A percentile compares a stretch with the other conserved stretches of the same genome.
Conservation (phyloP, 2,797 vertebrate genomes). For the Onychomys arenicola region DNA sequence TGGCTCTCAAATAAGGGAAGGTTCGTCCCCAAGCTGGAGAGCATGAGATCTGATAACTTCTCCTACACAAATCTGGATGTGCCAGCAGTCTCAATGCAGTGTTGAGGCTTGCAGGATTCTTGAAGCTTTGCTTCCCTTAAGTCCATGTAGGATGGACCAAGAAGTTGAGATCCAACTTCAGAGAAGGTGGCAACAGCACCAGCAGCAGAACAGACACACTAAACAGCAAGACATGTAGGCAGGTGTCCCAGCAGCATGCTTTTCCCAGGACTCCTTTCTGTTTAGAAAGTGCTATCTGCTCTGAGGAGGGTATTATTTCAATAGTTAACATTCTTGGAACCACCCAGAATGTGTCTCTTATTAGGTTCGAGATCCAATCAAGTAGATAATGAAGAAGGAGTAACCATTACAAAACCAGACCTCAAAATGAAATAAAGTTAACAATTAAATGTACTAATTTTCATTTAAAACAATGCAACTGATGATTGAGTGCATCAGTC, state of each 20-base stretch:
- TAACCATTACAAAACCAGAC: not conserved
- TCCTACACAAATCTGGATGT: not conserved
- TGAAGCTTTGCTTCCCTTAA: too few relatives aligned
- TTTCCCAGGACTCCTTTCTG: not conserved
- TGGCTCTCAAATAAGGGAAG: too few relatives aligned
- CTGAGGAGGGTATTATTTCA: not conserved
- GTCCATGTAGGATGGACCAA: not conserved
- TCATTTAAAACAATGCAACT: not conserved
- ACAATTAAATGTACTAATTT: constrained; percentile 27
- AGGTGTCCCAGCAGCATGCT: not conserved
- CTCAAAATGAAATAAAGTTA: not conserved
- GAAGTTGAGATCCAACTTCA: not conserved
- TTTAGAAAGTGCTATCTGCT: not conserved
- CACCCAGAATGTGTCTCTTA: not conserved
- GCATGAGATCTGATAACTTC: not conserved
- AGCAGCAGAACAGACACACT: not conserved
- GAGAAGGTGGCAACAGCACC: not conserved
- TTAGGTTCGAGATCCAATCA: not conserved
- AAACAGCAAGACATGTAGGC: not conserved
- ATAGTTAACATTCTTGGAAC: not conserved
- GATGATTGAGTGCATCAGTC: not conserved
- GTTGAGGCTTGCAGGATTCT: not conserved
- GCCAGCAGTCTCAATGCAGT: too few relatives aligned
- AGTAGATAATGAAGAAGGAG: not conserved
- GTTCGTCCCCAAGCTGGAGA: not conserved